These are phyloP conservation scores for Auanema sp. DNA, from an alignment of 2,888 invertebrate species.

Conservation along the genomic window DNA sequence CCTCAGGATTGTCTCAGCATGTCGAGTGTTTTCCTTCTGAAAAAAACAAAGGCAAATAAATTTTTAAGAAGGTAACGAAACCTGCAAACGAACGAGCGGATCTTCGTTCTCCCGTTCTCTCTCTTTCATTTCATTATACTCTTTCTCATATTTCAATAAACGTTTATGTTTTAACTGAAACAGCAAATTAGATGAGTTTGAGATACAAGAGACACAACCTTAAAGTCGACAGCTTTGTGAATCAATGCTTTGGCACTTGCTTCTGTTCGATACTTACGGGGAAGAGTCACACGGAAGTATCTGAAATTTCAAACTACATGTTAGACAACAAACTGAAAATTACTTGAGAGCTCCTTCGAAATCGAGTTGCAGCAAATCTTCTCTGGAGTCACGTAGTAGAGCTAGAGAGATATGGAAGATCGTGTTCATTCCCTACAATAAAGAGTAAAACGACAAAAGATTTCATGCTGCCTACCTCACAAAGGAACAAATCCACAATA, in stretches of 20 bases:
- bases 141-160: constrained; percentile 89
- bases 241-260: constrained; percentile 85
- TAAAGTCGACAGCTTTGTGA: constrained; percentile 84
- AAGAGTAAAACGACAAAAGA: neutral
- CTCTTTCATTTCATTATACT: constrained; percentile 78
- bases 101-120: constrained; percentile 66
- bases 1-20: constrained; percentile 68
- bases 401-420: constrained; percentile 94
- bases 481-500: constrained; percentile 90
- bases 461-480: constrained; percentile 65
- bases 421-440: constrained; percentile 86
- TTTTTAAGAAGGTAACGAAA: constrained; percentile 29
- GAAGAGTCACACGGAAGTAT: constrained; percentile 90
- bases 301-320: constrained; percentile 18
- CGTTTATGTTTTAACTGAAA: constrained; percentile 73
- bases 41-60: constrained; percentile 6
- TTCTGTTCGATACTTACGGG: constrained; percentile 90
- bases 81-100: constrained; percentile 68
- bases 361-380: constrained; percentile 81
- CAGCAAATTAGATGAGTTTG: neutral
- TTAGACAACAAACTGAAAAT: constrained; percentile 2
- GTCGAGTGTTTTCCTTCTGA: constrained; percentile 52
- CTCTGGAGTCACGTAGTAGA: constrained; percentile 82
- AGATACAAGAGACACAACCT: constrained; percentile 64
- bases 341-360: constrained; percentile 95